Evolutionary conservation across 2,113 vertebrate species (phyloP), one percentile per base, ranked within the genome.

Genomic region (Seriola rivoliana): DNA sequence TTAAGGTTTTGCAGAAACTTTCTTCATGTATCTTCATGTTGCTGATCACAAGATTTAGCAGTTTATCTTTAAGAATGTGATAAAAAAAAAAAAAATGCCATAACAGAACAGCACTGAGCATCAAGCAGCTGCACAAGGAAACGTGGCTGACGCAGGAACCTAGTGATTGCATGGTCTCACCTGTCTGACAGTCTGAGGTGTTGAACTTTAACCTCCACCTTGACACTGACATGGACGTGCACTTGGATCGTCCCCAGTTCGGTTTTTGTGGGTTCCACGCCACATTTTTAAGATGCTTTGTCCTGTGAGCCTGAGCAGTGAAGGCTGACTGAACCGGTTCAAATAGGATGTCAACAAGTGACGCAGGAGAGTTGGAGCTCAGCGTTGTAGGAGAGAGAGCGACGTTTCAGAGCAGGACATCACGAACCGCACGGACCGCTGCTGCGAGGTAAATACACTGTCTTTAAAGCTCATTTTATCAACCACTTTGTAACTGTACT

Each of bases 271-370:
- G 72, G 70, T 66, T 69, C 60, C 59, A 3, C 55, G 3, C 25
- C 2, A 34, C 73, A 69, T 85, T 44, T 72, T 63, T 58, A 8
- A 32, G 75, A 86, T 77, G 85, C 64, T 3, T 3, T 0, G 14
- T 16, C 8, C 3, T 3, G 64, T 4, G 29, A 11, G n/a, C 5
- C 2, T 38, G 44, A 64, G 69, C 5, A 0, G 0, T 8, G 52
- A 12, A 12, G 34, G n/a, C 54, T 86, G 4, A 76, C 69, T 6
- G 72, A 80, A 92, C 85, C 81, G 90, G 92, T 87, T 91, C 36
- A 81, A 71, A 57, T 55, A 91, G 81, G 85, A 92, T 91, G 93
- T 93, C 92, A 90, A 89, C 87, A 88, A 88, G 90, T 93, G 92
- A 92, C 91, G 91, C 91, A 89, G 89, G 7, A 81, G 75, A 74